Evolutionary conservation across 2,888 invertebrate species (phyloP).

Genomic region (Zaprionus bogoriensis): DNA sequence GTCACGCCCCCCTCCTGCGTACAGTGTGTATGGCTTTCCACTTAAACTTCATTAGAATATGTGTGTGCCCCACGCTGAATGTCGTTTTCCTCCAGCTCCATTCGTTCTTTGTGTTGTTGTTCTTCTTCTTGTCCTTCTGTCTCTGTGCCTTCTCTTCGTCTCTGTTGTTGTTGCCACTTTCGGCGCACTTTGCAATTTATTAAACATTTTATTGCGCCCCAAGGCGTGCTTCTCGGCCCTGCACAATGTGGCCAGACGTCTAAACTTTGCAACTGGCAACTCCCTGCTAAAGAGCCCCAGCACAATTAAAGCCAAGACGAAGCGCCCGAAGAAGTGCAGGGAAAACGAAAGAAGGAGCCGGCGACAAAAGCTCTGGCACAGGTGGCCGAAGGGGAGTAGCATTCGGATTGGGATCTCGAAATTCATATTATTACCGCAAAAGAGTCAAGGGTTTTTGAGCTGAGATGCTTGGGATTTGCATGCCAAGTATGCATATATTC

Average conservation of each 20-base stretch:
- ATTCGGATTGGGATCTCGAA: neutral
- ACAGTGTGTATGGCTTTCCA: constrained; percentile 34
- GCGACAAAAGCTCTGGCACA: no score
- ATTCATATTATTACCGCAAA: constrained; percentile 5
- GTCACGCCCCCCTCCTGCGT: constrained; percentile 45
- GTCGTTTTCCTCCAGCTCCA: neutral
- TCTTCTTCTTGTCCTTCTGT: constrained; percentile 1
- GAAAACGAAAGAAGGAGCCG: neutral
- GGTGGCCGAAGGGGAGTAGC: neutral
- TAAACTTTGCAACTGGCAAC: constrained; percentile 36
- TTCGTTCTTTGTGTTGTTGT: neutral
- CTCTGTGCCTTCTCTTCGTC: neutral
- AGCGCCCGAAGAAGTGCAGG: neutral
- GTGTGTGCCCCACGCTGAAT: constrained; percentile 13
- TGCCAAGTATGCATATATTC: neutral
- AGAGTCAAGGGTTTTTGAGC: constrained; percentile 24
- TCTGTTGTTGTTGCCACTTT: constrained; percentile 44
- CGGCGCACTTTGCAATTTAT: constrained; percentile 72
- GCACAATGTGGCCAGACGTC: constrained; percentile 43
- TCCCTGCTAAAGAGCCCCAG: constrained; percentile 8
- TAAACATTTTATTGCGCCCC: constrained; percentile 76
- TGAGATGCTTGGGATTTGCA: constrained; percentile 11
- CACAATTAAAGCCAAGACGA: constrained; percentile 27
- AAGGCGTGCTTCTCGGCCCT: constrained; percentile 55
- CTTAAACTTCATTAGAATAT: constrained; percentile 70